These are phyloP conservation scores for Panopea generosa DNA, from an alignment of 2,888 invertebrate species.

Conservation along the genomic window DNA sequence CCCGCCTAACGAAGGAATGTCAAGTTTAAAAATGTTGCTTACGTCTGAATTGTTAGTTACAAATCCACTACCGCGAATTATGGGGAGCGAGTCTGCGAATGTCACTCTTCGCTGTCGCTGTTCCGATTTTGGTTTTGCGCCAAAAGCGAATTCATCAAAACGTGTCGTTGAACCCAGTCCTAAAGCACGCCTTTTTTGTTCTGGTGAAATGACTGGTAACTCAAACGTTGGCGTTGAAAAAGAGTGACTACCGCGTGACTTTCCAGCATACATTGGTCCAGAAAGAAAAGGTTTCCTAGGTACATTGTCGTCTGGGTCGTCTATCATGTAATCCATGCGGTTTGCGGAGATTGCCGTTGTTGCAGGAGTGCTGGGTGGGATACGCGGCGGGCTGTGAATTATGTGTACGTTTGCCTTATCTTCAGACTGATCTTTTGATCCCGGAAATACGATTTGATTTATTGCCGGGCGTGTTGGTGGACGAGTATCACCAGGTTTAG, in stretches of 20 bases:
- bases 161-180: constrained; percentile 40
- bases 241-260: constrained; percentile 32
- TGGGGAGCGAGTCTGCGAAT: constrained; percentile 63
- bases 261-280: constrained; percentile 43
- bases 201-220: constrained; percentile 61
- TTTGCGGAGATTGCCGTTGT: constrained; percentile 23
- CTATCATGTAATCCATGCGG: background rate
- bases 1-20: constrained; percentile 33
- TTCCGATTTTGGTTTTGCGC: constrained; percentile 41
- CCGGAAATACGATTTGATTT: constrained; percentile 51
- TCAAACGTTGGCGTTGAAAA: constrained; percentile 54
- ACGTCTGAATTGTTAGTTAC: constrained; percentile 28
- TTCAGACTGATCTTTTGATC: background rate
- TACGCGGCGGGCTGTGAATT: constrained; percentile 51
- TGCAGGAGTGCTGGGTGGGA: constrained; percentile 59
- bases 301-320: constrained; percentile 51
- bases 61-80: constrained; percentile 62
- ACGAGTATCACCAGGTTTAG: background rate
- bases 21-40: constrained; percentile 5
- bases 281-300: constrained; percentile 59
- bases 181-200: constrained; percentile 62
- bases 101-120: constrained; percentile 56
- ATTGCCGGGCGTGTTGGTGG: constrained; percentile 22
- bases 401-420: constrained; percentile 15
- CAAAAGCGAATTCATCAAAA: constrained; percentile 48